phyloP scores from a whole-genome alignment of 2,113 vertebrate genomes.

The Eulacestoma nigropectus region DNA sequence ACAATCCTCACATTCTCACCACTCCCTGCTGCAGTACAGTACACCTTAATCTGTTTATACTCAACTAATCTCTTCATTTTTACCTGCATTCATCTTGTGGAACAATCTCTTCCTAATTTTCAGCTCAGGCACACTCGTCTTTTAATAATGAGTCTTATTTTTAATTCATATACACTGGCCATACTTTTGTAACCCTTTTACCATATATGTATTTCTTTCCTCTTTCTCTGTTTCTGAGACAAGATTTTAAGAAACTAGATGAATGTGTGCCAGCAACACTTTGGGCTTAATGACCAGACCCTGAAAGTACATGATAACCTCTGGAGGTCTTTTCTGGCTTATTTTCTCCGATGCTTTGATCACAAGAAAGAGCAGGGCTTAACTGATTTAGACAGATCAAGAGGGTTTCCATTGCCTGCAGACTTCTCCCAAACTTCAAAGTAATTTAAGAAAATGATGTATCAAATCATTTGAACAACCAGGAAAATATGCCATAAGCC shows the following conservation, averaged over 20 bases:
- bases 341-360: neutral
- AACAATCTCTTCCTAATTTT: conserved; percentile 1
- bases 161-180: neutral
- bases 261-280: neutral
- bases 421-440: neutral
- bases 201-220: neutral
- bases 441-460: neutral
- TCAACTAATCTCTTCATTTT: neutral
- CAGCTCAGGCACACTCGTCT: neutral
- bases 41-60: neutral
- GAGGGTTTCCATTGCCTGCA: neutral
- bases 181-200: neutral
- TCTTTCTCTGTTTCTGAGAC: neutral
- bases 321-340: neutral
- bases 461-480: neutral
- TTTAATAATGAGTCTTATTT: neutral
- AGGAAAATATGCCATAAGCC: neutral
- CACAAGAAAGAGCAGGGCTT: neutral
- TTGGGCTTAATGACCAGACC: neutral
- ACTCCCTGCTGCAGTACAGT: neutral
- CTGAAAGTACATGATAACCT: neutral
- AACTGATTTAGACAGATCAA: neutral
- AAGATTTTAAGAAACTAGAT: neutral
- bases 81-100: neutral
- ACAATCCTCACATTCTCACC: neutral